A percentile compares a stretch with the other conserved stretches of the same genome.
Evolutionary conservation across 2,797 vertebrate species (phyloP).

Genomic region (Dendrocincla fuliginosa): DNA sequence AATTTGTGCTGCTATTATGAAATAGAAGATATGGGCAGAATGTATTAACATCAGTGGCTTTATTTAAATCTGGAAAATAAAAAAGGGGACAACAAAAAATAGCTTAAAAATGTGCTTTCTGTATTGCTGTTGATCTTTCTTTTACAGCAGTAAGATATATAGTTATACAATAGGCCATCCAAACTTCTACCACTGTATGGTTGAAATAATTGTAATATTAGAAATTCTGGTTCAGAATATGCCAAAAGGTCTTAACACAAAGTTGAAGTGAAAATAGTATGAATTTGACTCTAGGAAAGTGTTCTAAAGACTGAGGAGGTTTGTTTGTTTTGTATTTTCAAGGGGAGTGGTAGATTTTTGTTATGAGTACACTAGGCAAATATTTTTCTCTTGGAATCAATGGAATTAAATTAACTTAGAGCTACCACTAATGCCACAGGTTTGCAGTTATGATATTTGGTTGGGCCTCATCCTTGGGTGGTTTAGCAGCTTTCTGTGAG

Average conservation of each 20-base stretch:
- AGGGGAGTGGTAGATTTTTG: not conserved
- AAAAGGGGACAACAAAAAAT: not conserved
- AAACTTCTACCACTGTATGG: not conserved
- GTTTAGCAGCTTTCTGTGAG: not conserved
- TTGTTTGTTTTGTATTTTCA: not conserved
- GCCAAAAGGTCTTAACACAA: not conserved
- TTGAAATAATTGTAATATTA: not conserved
- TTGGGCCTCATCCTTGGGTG: rapidly evolving
- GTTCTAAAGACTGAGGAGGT: not conserved
- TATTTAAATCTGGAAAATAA: not conserved
- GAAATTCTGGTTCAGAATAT: not conserved
- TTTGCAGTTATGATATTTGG: not conserved
- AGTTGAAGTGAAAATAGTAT: not conserved
- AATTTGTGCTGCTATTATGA: not conserved
- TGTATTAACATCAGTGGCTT: not conserved
- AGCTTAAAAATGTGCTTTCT: not conserved
- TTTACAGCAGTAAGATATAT: not conserved
- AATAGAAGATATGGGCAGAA: not conserved
- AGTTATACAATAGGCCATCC: not conserved
- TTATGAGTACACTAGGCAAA: not conserved
- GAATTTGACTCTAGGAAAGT: not conserved
- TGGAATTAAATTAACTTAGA: not conserved
- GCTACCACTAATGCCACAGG: not conserved
- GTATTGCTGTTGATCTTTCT: not conserved
- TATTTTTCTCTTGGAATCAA: not conserved